Percentiles rank a stretch among this genome's conserved stretches.
These are phyloP conservation scores for Mustela lutreola DNA, from an alignment of 2,113 vertebrate species.

Conservation along the genomic window DNA sequence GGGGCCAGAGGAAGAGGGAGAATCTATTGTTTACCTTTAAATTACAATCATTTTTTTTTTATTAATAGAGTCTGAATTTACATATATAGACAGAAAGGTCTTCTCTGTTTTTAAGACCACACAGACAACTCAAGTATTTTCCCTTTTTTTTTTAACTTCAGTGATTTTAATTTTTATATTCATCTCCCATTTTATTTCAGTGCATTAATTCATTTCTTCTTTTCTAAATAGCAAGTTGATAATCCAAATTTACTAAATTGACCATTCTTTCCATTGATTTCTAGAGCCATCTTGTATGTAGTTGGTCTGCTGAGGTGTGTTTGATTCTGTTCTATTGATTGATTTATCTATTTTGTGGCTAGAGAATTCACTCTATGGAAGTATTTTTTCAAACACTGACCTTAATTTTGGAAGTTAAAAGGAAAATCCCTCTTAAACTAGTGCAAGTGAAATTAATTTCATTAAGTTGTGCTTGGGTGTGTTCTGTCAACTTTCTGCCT, in stretches of 20 bases:
- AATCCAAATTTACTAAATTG: neutral
- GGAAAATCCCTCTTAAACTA: neutral
- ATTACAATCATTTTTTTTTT: neutral
- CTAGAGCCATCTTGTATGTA: neutral
- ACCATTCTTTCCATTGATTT: neutral
- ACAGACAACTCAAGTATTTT: neutral
- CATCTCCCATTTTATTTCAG: neutral
- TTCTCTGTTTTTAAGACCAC: neutral
- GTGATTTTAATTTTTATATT: constrained; percentile 28
- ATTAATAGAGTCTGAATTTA: neutral
- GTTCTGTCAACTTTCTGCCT: neutral
- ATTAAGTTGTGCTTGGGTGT: neutral
- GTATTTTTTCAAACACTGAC: neutral
- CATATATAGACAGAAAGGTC: neutral
- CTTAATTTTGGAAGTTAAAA: constrained; percentile 28
- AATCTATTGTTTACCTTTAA: constrained; percentile 28
- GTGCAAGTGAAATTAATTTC: neutral
- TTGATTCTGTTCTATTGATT: constrained; percentile 2
- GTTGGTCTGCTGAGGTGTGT: neutral
- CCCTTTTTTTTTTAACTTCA: neutral
- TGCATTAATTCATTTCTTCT: neutral
- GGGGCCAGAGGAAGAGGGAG: neutral
- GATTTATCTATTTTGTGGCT: neutral
- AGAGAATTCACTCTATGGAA: neutral
- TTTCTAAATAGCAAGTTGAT: constrained; percentile 16